Evolutionary conservation across 2,888 invertebrate species (phyloP).

Genomic region (Patella caerulea): DNA sequence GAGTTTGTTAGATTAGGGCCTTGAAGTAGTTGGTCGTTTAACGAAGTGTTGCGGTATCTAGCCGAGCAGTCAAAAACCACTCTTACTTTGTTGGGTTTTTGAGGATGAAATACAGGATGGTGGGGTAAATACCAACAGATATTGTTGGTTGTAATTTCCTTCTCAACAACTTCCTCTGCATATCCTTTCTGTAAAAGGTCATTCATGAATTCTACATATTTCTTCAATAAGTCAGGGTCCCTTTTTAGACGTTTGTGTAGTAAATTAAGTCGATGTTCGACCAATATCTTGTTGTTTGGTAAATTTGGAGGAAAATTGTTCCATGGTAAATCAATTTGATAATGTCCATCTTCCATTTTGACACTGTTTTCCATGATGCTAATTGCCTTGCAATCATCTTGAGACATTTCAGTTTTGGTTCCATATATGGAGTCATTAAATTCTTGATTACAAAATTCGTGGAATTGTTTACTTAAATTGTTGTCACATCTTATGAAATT

Average conservation of each 20-base stretch:
- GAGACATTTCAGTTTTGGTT: slow-evolving; percentile 84
- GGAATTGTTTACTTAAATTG: slow-evolving; percentile 86
- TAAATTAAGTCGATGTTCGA: not conserved
- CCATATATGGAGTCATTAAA: slow-evolving; percentile 75
- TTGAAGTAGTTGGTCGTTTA: slow-evolving; percentile 37
- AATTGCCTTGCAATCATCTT: slow-evolving; percentile 74
- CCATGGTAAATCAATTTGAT: not conserved
- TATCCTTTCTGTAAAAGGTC: slow-evolving; percentile 16
- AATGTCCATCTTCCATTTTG: slow-evolving; percentile 15
- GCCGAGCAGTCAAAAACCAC: slow-evolving; percentile 39
- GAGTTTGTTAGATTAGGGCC: slow-evolving; percentile 44
- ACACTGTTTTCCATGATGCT: slow-evolving; percentile 19
- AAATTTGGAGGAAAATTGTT: not conserved
- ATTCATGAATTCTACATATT: slow-evolving; percentile 17
- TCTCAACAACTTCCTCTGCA: slow-evolving; percentile 11
- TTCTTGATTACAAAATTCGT: slow-evolving; percentile 73
- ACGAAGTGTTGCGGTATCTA: slow-evolving; percentile 30
- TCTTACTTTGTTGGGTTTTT: slow-evolving; percentile 6
- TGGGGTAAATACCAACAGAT: slow-evolving; percentile 1
- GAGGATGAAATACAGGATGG: slow-evolving; percentile 11
- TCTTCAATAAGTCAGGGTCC: slow-evolving; percentile 1
- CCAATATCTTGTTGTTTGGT: not conserved
- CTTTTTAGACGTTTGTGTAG: not conserved
- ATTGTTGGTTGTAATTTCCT: not conserved
- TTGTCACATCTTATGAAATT: slow-evolving; percentile 74